A percentile compares a stretch with the other conserved stretches of the same genome.
phyloP scores from a whole-genome alignment of 2,113 vertebrate species.

The Channa maculata region DNA sequence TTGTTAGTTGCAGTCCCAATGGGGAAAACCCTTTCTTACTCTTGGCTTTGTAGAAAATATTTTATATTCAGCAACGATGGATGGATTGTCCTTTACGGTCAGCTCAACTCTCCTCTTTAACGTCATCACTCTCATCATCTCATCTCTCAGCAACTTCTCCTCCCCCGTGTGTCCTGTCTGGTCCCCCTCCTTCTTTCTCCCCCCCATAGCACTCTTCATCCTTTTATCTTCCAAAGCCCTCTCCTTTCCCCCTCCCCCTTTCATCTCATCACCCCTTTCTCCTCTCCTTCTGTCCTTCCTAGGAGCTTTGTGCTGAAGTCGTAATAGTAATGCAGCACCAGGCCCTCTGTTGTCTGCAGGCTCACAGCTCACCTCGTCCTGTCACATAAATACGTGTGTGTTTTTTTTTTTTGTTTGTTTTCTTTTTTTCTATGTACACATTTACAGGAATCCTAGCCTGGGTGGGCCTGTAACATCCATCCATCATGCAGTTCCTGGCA shows the following conservation, averaged over 20 bases:
- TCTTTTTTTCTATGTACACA: not conserved
- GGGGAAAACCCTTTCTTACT: too few relatives aligned
- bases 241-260: not conserved
- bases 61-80: slow-evolving; percentile 1
- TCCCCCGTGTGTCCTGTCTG: slow-evolving; percentile 5
- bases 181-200: not conserved
- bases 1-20: not conserved
- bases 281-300: slow-evolving; percentile 57
- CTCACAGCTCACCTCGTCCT: slow-evolving; percentile 40
- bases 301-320: slow-evolving; percentile 55
- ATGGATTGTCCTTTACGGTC: slow-evolving; percentile 5
- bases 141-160: slow-evolving; percentile 47
- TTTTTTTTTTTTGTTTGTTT: not conserved
- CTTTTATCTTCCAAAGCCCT: slow-evolving; percentile 23
- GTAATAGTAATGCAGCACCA: slow-evolving; percentile 59
- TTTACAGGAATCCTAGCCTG: not conserved
- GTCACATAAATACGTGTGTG: slow-evolving; percentile 29
- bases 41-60: too few relatives aligned
- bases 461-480: slow-evolving; percentile 52
- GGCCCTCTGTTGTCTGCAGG: slow-evolving; percentile 31
- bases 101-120: slow-evolving; percentile 34
- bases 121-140: slow-evolving; percentile 52
- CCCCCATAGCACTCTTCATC: slow-evolving; percentile 17
- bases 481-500: slow-evolving; percentile 56
- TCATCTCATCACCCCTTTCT: slow-evolving; percentile 51